Base-by-base conservation (phyloP, 2,113 vertebrate species). In the Perca fluviatilis region DNA sequence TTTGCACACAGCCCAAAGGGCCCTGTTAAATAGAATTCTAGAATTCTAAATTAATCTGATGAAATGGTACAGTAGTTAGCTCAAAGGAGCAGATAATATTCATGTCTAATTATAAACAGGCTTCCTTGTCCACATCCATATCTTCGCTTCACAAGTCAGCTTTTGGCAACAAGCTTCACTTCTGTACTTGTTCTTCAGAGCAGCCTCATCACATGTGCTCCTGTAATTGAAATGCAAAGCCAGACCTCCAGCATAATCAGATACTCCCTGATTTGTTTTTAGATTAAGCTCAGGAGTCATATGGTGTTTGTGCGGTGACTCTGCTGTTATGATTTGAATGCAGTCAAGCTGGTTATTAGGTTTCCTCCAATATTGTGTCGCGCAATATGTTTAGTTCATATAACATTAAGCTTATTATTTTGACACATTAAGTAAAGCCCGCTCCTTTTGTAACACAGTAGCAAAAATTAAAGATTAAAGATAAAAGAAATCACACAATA, bases 181-280 rank as follows among this genome's bases (percentile, higher is more conserved):
- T 67, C 49, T 70, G 36, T 47, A 53, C 64, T 70, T 36, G 57
- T 74, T 56, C 62, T 80, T 64, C 58, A 30, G 57, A 68, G 73
- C 78, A 57, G 71, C 80, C 66, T 70, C 62, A 0, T 75, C 81
- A 63, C 62, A 79, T 19, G 18, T 25, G 63, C 60, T 70, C 46
- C 66, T 33, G 18, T 69, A 66, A 88, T 91, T 91, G 64, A 88
- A 86, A 91, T 91, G 81, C 88, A 89, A 75, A 89, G 68, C 81
- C 77, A 90, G 85, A 85, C 77, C 72, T 75, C 19, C 58, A 64
- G 84, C 83, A 80, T 89, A 86, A 89, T 92, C 85, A 90, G 62
- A 88, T 62, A 60, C 62, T 71, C 81, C 79, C 85, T 89, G 85
- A 90, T 89, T 91, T 91, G 90, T 85, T 93, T 90, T 91, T 85